phyloP scores from a whole-genome alignment of 1,140 invertebrate genomes.

The Eufriesea mexicana region DNA sequence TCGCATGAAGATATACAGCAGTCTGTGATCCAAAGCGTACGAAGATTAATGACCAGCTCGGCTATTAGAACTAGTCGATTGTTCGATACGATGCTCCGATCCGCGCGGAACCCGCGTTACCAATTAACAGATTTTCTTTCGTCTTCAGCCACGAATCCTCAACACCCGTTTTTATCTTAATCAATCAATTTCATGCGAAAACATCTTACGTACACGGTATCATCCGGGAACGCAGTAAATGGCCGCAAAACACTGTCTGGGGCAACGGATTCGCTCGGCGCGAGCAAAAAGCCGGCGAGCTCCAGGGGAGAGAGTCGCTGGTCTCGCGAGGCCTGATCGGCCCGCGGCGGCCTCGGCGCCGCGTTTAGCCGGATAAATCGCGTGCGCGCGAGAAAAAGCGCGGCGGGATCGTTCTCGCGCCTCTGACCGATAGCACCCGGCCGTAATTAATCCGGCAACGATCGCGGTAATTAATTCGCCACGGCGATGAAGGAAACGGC shows the following conservation, averaged over 20 bases:
- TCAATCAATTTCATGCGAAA: neutral
- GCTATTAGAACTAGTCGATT: neutral
- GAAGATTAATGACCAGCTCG: neutral
- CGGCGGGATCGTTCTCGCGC: neutral
- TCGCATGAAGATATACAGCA: neutral
- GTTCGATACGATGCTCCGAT: no score
- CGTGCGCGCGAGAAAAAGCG: conserved; percentile 62
- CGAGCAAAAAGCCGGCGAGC: neutral
- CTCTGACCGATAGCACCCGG: neutral
- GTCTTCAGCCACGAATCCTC: no score
- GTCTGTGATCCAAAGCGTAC: neutral
- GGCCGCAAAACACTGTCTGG: neutral
- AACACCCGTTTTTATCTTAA: neutral
- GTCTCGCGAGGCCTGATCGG: conserved; percentile 45
- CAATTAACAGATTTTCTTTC: no score
- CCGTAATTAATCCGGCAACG: conserved; percentile 53
- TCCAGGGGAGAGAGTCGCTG: neutral
- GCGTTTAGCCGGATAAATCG: conserved; percentile 67
- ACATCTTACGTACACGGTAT: neutral
- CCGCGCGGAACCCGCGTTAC: no score
- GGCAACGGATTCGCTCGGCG: neutral
- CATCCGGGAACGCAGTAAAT: neutral
- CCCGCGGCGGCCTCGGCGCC: conserved; percentile 46
- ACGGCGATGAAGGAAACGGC: conserved; percentile 41
- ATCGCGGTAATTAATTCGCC: conserved; percentile 60